A percentile compares a stretch with the other conserved stretches of the same genome.
phyloP scores from a whole-genome alignment of 2,888 invertebrate genomes.

The Apamea crenata region DNA sequence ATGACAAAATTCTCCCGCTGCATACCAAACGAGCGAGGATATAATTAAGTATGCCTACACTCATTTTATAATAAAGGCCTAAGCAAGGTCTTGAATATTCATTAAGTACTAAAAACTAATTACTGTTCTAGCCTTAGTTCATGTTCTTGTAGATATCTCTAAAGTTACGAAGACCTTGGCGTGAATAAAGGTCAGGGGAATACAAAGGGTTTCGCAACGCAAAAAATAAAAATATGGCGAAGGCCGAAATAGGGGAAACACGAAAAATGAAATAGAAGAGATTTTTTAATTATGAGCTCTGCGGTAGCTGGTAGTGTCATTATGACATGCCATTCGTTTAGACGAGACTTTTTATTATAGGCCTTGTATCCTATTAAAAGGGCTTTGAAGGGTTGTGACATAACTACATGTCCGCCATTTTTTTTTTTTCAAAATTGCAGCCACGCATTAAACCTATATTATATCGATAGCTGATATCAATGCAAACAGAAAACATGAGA shows the following conservation, averaged over 20 bases:
- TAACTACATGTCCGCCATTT: too few species aligned
- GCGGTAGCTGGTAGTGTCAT: conserved; percentile 10
- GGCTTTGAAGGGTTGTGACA: too few species aligned
- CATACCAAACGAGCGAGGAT: conserved; percentile 37
- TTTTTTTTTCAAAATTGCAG: too few species aligned
- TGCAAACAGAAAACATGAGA: too few species aligned
- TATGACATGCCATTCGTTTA: conserved; percentile 27
- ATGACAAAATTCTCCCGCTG: conserved; percentile 15
- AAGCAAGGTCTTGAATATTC: conserved; percentile 54
- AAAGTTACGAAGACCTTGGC: conserved; percentile 36
- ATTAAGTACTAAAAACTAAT: conserved; percentile 57
- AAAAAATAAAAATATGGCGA: neutral
- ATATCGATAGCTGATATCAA: too few species aligned
- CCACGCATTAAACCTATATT: too few species aligned
- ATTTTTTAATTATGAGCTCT: conserved; percentile 34
- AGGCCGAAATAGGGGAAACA: conserved; percentile 3
- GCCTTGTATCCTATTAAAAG: neutral
- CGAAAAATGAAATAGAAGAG: conserved; percentile 18
- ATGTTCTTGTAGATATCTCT: conserved; percentile 35
- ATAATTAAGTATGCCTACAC: conserved; percentile 37
- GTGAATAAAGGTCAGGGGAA: conserved; percentile 28
- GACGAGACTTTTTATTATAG: neutral
- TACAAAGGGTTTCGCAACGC: conserved; percentile 23
- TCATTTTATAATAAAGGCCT: conserved; percentile 43
- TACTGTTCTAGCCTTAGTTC: conserved; percentile 38